Evolutionary conservation across 2,113 vertebrate species (phyloP).

Genomic region (Propithecus coquereli): DNA sequence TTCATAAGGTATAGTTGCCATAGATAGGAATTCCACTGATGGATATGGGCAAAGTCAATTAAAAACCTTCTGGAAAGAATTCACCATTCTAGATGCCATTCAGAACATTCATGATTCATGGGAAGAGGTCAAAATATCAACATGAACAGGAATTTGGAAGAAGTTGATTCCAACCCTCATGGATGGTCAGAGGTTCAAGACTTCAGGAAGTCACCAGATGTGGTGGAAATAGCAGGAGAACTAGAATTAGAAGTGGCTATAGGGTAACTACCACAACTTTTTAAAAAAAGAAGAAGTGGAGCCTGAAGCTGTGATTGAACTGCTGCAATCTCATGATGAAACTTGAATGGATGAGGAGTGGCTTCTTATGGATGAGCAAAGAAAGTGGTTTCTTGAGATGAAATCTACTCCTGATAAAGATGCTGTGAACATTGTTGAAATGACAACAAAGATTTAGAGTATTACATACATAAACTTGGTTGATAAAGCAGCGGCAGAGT

Average conservation of each 20-base stretch:
- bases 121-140: neutral
- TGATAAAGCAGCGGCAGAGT: neutral
- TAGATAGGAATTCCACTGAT: neutral
- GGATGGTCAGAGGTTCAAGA: neutral
- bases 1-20: neutral
- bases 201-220: neutral
- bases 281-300: neutral
- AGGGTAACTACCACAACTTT: too few relatives aligned
- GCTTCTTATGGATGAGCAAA: neutral
- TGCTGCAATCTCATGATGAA: neutral
- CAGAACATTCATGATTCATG: neutral
- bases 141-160: neutral
- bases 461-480: neutral
- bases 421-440: neutral
- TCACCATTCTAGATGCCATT: neutral
- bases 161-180: neutral
- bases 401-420: neutral
- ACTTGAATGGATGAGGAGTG: neutral
- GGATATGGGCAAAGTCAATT: neutral
- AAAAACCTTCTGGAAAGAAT: neutral
- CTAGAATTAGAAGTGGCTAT: neutral
- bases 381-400: neutral
- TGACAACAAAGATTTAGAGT: neutral
- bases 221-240: neutral
- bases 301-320: neutral